phyloP scores from a whole-genome alignment of 1,140 invertebrate genomes.

The Euglossa dilemma region DNA sequence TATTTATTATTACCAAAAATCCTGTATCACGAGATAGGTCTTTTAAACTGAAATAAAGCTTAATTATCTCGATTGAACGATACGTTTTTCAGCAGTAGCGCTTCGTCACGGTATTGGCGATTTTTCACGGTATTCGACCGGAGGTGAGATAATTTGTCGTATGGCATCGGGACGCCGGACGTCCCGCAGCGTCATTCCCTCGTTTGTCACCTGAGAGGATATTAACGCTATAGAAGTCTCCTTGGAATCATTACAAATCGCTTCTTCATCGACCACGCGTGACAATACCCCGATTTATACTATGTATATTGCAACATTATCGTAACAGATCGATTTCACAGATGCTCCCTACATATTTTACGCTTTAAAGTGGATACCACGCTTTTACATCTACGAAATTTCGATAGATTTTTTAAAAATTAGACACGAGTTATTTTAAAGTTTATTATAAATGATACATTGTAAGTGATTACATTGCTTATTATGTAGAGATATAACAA shows the following conservation, averaged over 20 bases:
- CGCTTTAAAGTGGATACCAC: background rate
- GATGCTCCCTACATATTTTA: background rate
- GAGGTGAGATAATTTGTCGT: slow-evolving; percentile 70
- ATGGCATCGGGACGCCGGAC: slow-evolving; percentile 64
- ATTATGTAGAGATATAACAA: too few relatives aligned
- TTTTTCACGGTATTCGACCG: slow-evolving; percentile 60
- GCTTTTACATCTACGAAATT: too few relatives aligned
- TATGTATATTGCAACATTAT: slow-evolving; percentile 39
- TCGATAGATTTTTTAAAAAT: background rate
- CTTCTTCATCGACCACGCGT: slow-evolving; percentile 58
- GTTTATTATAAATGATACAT: background rate
- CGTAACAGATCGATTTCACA: slow-evolving; percentile 43
- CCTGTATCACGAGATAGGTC: background rate
- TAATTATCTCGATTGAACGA: slow-evolving; percentile 26
- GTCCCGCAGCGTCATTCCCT: slow-evolving; percentile 62
- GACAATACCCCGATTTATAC: slow-evolving; percentile 49
- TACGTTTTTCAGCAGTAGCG: slow-evolving; percentile 42
- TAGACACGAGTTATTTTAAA: background rate
- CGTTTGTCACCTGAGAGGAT: slow-evolving; percentile 75
- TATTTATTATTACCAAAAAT: background rate
- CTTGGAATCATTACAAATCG: slow-evolving; percentile 70
- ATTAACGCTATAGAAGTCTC: slow-evolving; percentile 71
- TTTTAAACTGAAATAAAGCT: background rate
- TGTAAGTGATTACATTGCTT: background rate
- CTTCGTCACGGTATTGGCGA: slow-evolving; percentile 66